Evolutionary conservation across 2,888 invertebrate genomes (phyloP), one percentile per base, ranked within the genome.

Genomic region (Protophormia terraenovae): DNA sequence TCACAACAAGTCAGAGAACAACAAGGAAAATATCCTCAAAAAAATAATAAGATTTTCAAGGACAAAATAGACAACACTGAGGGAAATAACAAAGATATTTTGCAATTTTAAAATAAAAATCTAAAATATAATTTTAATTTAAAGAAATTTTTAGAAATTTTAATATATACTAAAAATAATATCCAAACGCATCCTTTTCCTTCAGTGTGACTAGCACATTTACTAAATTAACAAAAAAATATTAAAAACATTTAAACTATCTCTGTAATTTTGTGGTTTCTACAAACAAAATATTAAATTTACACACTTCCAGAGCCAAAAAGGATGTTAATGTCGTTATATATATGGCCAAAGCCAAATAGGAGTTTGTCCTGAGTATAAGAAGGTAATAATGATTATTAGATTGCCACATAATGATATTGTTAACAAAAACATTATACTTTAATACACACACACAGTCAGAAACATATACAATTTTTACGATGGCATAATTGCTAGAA

Each of bases 331-430:
- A 14, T 14, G 14, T 19, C 22, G 8, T 7, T 22, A 19, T 22
- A 38, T 22, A n/a, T 0, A 47, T 22, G 41, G 16, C 10, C 55
- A 16, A 24, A 47, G 27, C 19, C 45, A 29, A 41, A 14, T 24
- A 60, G 19, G 3, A 22, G 8, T 45, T 19, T 32, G 16, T 41
- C 41, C 32, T 19, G n/a, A 12, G 19, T 10, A 75, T 16, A 73
- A 73, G 41, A 45, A 60, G 50, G 32, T 84, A 72, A 84, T 76
- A 71, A 66, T 50, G 38, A 58, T 76, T 72, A 67, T 76, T 77
- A 66, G 60, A 77, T 76, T 66, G 7, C 53, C 58, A 66, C 71
- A 58, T 67, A 67, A 50, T 41, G 19, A 35, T 71, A 72, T 66
- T 71, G 41, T 69, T 71, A 66, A 38, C 29, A 53, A 47, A 66